A percentile compares a stretch with the other conserved stretches of the same genome.
Conservation (phyloP, 2,888 invertebrate genomes). For the Meloe dianella region DNA sequence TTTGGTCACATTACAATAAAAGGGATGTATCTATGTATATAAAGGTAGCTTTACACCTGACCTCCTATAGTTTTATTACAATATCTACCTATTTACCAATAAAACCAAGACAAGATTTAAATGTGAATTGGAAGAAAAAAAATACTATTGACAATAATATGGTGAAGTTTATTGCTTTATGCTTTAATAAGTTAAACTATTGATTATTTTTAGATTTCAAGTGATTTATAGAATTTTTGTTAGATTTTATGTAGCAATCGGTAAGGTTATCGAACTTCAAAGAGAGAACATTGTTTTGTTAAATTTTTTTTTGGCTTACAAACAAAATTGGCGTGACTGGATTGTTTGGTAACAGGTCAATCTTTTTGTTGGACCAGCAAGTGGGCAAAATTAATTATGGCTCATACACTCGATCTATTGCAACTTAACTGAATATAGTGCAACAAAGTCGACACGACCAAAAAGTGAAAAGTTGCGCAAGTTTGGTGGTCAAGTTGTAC, state of each 20-base stretch:
- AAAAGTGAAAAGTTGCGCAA: too few relatives aligned
- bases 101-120: not conserved
- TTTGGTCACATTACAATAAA: not conserved
- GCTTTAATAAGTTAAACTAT: slow-evolving; percentile 3
- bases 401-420: not conserved
- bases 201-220: not conserved
- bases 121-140: not conserved
- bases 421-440: not conserved
- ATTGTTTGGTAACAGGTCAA: slow-evolving; percentile 5
- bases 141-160: slow-evolving; percentile 9
- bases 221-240: slow-evolving; percentile 10
- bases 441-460: too few relatives aligned
- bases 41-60: not conserved
- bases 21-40: too few relatives aligned
- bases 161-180: not conserved
- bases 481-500: too few relatives aligned
- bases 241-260: not conserved
- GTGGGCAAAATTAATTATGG: not conserved
- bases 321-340: slow-evolving; percentile 2
- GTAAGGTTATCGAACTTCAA: slow-evolving; percentile 5
- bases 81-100: not conserved
- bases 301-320: not conserved
- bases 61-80: not conserved
- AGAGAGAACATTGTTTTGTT: not conserved
- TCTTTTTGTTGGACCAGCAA: not conserved